Evolutionary conservation across 2,797 vertebrate species (phyloP).

Genomic region (Cyclopterus lumpus): DNA sequence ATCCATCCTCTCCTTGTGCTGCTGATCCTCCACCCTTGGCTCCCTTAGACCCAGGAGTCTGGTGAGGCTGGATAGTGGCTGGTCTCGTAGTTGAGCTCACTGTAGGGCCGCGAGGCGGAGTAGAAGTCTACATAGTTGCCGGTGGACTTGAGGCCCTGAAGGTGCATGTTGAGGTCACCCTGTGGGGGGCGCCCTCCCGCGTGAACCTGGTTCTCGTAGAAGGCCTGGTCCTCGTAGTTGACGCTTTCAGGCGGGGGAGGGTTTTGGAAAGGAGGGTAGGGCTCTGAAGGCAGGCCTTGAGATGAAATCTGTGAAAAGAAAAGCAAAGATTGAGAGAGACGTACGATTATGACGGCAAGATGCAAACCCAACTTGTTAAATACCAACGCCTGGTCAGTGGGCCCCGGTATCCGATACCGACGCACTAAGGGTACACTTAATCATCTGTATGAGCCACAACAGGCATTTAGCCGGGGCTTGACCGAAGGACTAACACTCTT

Average conservation of each 20-base stretch:
- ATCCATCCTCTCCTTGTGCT: conserved; percentile 30
- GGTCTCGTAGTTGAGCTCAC: conserved; percentile 99
- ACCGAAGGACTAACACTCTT: no score
- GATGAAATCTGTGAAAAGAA: conserved; percentile 86
- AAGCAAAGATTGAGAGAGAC: not conserved
- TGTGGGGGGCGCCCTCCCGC: conserved; percentile 89
- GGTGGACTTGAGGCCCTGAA: conserved; percentile 97
- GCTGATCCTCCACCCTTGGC: conserved; percentile 64
- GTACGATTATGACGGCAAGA: not conserved
- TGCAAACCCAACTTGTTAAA: not conserved
- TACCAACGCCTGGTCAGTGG: not conserved
- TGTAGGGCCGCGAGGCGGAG: conserved; percentile 98
- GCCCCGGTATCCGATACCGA: not conserved
- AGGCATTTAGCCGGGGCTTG: not conserved
- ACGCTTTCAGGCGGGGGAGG: conserved; percentile 82
- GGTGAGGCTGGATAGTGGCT: conserved; percentile 99
- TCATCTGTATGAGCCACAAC: not conserved
- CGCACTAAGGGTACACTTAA: no score
- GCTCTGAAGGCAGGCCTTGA: conserved; percentile 94
- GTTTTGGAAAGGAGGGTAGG: conserved; percentile 97
- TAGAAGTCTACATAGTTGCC: conserved; percentile 99
- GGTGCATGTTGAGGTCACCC: conserved; percentile 97
- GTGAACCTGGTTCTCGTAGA: conserved; percentile 97
- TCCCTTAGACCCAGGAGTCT: conserved; percentile 97
- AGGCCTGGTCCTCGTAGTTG: conserved; percentile 94